A percentile compares a stretch with the other conserved stretches of the same genome.
These are phyloP conservation scores for Bombus sylvicola DNA, from an alignment of 1,140 invertebrate species.

Conservation along the genomic window DNA sequence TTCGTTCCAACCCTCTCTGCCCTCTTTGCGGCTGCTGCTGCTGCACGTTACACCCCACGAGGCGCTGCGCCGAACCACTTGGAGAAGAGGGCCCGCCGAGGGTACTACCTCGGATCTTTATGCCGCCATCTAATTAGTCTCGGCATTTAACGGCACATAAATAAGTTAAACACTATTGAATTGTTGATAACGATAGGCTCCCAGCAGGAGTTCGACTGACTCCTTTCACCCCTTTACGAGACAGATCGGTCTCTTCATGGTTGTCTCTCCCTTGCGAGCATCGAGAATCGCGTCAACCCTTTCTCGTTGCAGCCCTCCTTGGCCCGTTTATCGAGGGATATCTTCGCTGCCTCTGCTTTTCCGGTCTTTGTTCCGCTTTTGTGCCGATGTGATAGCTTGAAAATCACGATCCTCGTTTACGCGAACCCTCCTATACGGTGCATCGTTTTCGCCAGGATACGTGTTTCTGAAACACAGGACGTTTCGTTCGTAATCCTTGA, in stretches of 20 bases:
- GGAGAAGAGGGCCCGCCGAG: slow-evolving; percentile 56
- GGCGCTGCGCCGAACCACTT: slow-evolving; percentile 46
- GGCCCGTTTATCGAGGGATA: slow-evolving; percentile 57
- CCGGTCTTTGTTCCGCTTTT: slow-evolving; percentile 37
- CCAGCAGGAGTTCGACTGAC: slow-evolving; percentile 25
- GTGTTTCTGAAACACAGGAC: background rate
- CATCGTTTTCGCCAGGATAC: background rate
- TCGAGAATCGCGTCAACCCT: slow-evolving; percentile 50
- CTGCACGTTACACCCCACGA: slow-evolving; percentile 60
- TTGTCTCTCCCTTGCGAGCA: slow-evolving; percentile 10
- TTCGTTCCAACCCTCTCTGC: slow-evolving; percentile 10
- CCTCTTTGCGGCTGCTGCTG: background rate
- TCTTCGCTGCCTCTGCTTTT: slow-evolving; percentile 51
- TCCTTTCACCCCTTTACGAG: slow-evolving; percentile 38
- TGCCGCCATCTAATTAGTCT: slow-evolving; percentile 75
- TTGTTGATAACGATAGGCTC: slow-evolving; percentile 70
- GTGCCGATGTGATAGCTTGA: slow-evolving; percentile 21
- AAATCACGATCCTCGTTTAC: slow-evolving; percentile 25
- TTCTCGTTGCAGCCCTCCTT: slow-evolving; percentile 22
- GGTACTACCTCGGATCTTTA: slow-evolving; percentile 65
- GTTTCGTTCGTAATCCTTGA: background rate
- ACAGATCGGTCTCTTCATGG: slow-evolving; percentile 10
- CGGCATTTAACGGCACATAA: slow-evolving; percentile 74
- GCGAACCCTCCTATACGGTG: background rate
- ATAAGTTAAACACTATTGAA: slow-evolving; percentile 77